phyloP scores from a whole-genome alignment of 1,140 invertebrate species.

The Lasaia peninsularis region DNA sequence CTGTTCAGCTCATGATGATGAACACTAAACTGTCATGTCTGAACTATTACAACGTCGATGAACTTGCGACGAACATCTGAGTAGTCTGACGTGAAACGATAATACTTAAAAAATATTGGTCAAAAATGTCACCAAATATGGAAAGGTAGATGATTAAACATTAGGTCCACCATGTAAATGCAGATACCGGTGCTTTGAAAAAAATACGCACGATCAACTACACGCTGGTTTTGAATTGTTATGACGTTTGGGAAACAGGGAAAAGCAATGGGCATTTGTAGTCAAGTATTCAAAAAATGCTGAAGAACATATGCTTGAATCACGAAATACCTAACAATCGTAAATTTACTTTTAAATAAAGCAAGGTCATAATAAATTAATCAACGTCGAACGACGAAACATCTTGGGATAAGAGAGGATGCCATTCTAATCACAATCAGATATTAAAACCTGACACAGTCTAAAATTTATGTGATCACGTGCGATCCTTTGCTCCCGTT shows the following conservation, averaged over 20 bases:
- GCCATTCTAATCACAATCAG: background rate
- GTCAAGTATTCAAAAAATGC: conserved; percentile 2
- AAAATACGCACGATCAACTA: too few relatives aligned
- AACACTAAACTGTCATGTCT: background rate
- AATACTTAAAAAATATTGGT: conserved; percentile 2
- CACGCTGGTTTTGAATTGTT: too few relatives aligned
- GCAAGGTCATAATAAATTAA: too few relatives aligned
- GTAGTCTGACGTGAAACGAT: conserved; percentile 5
- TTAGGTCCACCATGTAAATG: too few relatives aligned
- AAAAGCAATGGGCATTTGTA: background rate
- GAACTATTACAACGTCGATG: background rate
- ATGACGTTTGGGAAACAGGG: too few relatives aligned
- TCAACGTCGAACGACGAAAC: background rate
- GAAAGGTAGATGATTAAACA: too few relatives aligned
- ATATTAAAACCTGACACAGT: background rate
- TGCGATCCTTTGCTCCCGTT: background rate
- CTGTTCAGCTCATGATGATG: background rate
- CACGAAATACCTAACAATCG: background rate
- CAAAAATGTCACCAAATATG: background rate
- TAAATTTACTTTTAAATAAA: background rate
- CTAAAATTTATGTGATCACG: background rate
- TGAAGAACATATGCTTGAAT: background rate
- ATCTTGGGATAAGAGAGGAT: background rate
- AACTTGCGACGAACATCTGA: conserved; percentile 3
- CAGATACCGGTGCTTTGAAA: too few relatives aligned